A percentile compares a stretch with the other conserved stretches of the same genome.
These are phyloP conservation scores for Hypolimnas misippus DNA, from an alignment of 2,888 invertebrate species.

Conservation along the genomic window DNA sequence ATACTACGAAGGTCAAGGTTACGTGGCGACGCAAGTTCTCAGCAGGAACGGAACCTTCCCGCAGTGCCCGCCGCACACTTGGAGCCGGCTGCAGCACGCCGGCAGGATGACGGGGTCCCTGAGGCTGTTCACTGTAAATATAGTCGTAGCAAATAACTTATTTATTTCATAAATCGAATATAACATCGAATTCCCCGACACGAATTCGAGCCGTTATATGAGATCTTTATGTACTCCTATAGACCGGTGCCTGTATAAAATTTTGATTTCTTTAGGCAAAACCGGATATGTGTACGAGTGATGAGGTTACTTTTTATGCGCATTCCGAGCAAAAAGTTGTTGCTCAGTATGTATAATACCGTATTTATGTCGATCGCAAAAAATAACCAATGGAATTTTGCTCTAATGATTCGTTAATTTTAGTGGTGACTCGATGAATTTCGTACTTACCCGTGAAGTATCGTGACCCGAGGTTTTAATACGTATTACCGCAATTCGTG, in stretches of 20 bases:
- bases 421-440: slow-evolving; percentile 69
- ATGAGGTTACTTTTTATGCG: slow-evolving; percentile 72
- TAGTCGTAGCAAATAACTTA: slow-evolving; percentile 12
- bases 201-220: slow-evolving; percentile 22
- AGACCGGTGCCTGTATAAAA: slow-evolving; percentile 49
- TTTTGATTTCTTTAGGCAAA: slow-evolving; percentile 58
- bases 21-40: slow-evolving; percentile 78
- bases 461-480: slow-evolving; percentile 44
- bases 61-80: slow-evolving; percentile 79
- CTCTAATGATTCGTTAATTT: slow-evolving; percentile 78
- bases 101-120: slow-evolving; percentile 71
- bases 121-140: slow-evolving; percentile 73
- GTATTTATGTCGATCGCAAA: slow-evolving; percentile 70
- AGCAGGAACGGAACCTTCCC: slow-evolving; percentile 81
- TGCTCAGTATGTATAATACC: slow-evolving; percentile 64
- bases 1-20: slow-evolving; percentile 79
- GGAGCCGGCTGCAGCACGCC: slow-evolving; percentile 76
- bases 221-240: slow-evolving; percentile 24
- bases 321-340: slow-evolving; percentile 77
- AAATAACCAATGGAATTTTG: slow-evolving; percentile 70
- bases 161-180: slow-evolving; percentile 2
- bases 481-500: slow-evolving; percentile 1
- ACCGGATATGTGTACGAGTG: slow-evolving; percentile 68
- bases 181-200: neutral
- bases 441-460: slow-evolving; percentile 60